Evolutionary conservation across 2,888 invertebrate genomes (phyloP).

Genomic region (Melanostoma scalare): DNA sequence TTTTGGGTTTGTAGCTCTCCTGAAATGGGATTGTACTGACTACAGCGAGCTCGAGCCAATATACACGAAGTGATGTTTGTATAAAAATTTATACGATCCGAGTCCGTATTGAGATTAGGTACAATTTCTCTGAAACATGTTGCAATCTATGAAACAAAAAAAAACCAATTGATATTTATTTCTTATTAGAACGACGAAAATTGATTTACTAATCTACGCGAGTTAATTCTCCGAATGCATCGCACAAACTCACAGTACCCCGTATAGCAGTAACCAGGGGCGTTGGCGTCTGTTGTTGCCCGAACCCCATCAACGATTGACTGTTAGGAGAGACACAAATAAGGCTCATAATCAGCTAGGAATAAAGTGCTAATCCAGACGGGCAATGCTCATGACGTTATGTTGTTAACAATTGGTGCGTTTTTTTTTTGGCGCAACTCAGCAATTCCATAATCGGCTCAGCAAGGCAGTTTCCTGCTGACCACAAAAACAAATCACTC

Average conservation of each 20-base stretch:
- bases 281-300: constrained; percentile 64
- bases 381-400: too few relatives aligned
- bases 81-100: constrained; percentile 80
- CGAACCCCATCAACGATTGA: constrained; percentile 71
- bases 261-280: constrained; percentile 82
- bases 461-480: too few relatives aligned
- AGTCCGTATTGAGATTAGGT: constrained; percentile 67
- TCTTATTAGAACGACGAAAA: background rate
- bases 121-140: constrained; percentile 74
- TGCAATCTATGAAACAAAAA: constrained; percentile 73
- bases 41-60: constrained; percentile 85
- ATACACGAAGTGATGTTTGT: constrained; percentile 87
- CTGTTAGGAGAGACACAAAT: constrained; percentile 29
- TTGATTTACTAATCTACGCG: constrained; percentile 83
- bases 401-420: too few relatives aligned
- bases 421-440: too few relatives aligned
- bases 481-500: too few relatives aligned
- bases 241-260: constrained; percentile 86
- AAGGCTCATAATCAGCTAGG: background rate
- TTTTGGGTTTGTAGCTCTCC: constrained; percentile 85
- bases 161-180: background rate
- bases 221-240: constrained; percentile 84
- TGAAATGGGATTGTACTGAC: constrained; percentile 86
- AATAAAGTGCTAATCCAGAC: background rate
- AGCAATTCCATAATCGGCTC: too few relatives aligned